Conservation (phyloP, 2,113 vertebrate species). For the Sterna hirundo region DNA sequence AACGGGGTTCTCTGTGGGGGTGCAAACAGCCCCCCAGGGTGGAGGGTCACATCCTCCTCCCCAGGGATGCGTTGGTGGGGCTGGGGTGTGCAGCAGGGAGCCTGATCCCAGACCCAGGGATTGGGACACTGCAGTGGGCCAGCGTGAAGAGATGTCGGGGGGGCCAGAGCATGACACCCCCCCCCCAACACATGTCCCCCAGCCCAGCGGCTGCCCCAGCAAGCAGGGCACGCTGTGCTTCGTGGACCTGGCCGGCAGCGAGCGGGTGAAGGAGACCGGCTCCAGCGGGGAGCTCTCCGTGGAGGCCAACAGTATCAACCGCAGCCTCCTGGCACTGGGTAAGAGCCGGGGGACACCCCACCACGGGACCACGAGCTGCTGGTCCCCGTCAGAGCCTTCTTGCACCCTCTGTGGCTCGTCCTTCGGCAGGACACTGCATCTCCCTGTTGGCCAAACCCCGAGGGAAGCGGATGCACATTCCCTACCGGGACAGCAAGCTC, state of each 20-base stretch:
- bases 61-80: background rate
- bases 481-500: conserved; percentile 82
- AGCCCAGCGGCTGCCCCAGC: background rate
- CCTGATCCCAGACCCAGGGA: background rate
- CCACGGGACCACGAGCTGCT: background rate
- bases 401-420: background rate
- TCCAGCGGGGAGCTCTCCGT: conserved; percentile 68
- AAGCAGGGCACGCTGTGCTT: conserved; percentile 73
- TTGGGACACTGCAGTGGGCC: background rate
- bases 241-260: conserved; percentile 78
- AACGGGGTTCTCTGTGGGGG: background rate
- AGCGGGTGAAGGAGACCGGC: conserved; percentile 71
- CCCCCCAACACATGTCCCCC: fast-evolving
- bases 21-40: background rate
- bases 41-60: background rate
- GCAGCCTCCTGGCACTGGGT: conserved; percentile 80
- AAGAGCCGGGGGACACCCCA: background rate
- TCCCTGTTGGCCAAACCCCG: conserved; percentile 73
- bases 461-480: conserved; percentile 69
- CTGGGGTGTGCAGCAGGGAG: background rate
- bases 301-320: conserved; percentile 81
- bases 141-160: fast-evolving
- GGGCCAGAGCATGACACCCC: background rate
- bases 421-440: conserved; percentile 76
- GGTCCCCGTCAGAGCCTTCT: background rate